phyloP scores from a whole-genome alignment of 30 jellyfish, hydroid and myxozoan species.

The Turritopsis dohrnii region DNA sequence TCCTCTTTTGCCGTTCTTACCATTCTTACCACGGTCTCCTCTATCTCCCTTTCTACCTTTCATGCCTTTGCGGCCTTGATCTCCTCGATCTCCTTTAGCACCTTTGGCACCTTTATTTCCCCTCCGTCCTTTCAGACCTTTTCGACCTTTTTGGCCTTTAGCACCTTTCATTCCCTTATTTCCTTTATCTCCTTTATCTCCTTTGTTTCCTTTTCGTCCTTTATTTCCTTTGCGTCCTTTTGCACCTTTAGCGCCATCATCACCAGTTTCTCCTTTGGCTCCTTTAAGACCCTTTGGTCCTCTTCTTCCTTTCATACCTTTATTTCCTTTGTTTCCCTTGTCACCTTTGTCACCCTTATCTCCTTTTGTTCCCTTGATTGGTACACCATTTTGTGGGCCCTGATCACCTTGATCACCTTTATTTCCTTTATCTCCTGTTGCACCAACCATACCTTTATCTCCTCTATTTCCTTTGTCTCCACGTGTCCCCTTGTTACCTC shows the following conservation, averaged over 20 bases:
- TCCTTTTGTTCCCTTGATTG: background rate
- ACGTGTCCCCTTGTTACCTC: background rate
- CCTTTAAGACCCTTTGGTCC: background rate
- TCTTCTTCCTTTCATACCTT: background rate
- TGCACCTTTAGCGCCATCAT: conserved; percentile 7
- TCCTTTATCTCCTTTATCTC: conserved; percentile 16
- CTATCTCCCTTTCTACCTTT: background rate
- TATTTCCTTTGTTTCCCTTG: background rate
- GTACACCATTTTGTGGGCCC: too few species aligned
- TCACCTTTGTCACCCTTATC: background rate
- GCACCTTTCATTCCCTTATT: background rate
- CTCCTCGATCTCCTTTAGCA: conserved; percentile 3
- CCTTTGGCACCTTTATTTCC: conserved; percentile 9
- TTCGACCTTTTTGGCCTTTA: too few species aligned
- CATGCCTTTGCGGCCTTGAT: background rate
- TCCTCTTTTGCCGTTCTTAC: background rate
- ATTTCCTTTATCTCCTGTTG: conserved; percentile 1
- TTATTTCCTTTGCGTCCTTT: conserved; percentile 10
- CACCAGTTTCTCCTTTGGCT: conserved; percentile 12
- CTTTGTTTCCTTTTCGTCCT: conserved; percentile 39
- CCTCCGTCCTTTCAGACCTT: conserved; percentile 2
- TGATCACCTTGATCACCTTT: conserved; percentile 9
- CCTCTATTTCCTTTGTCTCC: conserved; percentile 14
- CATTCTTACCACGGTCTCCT: background rate
- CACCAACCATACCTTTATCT: background rate